A percentile compares a stretch with the other conserved stretches of the same genome.
Conservation (phyloP, 1,140 invertebrate species). For the Myzus persicae region DNA sequence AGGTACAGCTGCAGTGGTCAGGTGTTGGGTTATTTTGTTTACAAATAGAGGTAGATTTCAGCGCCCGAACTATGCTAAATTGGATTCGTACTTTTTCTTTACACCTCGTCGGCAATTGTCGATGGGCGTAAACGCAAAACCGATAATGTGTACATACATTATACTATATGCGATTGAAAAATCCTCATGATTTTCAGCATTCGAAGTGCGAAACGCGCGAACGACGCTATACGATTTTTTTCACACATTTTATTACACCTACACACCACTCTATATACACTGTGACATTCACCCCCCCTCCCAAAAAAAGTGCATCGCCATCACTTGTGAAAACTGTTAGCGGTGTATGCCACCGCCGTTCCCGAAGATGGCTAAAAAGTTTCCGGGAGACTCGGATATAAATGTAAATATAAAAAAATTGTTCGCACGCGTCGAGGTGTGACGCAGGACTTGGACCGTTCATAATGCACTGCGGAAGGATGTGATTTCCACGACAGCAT, state of each 20-base stretch:
- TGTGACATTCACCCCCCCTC: neutral
- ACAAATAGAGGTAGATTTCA: neutral
- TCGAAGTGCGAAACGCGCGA: neutral
- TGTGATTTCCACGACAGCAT: conserved; percentile 3
- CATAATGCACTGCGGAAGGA: conserved; percentile 5
- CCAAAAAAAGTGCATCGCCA: neutral
- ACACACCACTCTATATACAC: neutral
- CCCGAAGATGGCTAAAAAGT: neutral
- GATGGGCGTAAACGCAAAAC: neutral
- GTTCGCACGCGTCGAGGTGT: neutral
- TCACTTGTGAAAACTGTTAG: neutral
- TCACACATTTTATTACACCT: neutral
- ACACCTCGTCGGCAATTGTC: neutral
- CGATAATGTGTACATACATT: neutral
- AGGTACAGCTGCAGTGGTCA: neutral
- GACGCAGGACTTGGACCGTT: neutral
- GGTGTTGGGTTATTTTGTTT: neutral
- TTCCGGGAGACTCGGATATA: neutral
- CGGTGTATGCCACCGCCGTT: neutral
- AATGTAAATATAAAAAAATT: neutral
- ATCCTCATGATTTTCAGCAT: neutral
- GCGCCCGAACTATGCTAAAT: neutral
- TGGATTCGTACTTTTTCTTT: conserved; percentile 8
- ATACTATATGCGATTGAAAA: neutral
- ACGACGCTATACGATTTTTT: neutral